Conservation (phyloP, 2,888 invertebrate genomes). For the Esperia sulphurella region DNA sequence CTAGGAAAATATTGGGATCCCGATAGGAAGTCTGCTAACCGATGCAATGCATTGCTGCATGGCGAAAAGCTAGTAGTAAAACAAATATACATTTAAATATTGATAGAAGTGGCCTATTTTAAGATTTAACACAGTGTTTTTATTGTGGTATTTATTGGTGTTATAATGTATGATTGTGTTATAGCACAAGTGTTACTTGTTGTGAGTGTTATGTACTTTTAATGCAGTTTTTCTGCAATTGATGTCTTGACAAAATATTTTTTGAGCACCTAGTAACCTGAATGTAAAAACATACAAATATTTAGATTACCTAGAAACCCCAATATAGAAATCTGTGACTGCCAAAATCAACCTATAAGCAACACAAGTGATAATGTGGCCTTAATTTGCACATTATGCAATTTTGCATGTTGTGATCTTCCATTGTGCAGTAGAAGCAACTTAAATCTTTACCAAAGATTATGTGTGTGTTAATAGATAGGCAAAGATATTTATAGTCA, state of each 20-base stretch:
- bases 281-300: neutral
- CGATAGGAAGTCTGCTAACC: too few relatives aligned
- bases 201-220: constrained; percentile 8
- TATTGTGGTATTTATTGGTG: neutral
- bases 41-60: too few relatives aligned
- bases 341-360: constrained; percentile 1
- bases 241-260: constrained; percentile 1
- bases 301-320: neutral
- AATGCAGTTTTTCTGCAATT: constrained; percentile 18
- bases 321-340: neutral
- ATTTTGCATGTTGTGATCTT: constrained; percentile 42
- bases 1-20: too few relatives aligned
- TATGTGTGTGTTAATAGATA: neutral
- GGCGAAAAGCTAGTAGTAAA: too few relatives aligned
- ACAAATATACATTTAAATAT: too few relatives aligned
- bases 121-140: neutral
- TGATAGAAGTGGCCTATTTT: neutral
- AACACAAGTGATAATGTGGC: constrained; percentile 64
- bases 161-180: too few relatives aligned
- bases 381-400: constrained; percentile 48
- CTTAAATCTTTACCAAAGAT: neutral
- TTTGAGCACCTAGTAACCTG: too few relatives aligned
- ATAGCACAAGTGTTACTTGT: constrained; percentile 2
- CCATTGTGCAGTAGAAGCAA: constrained; percentile 47
- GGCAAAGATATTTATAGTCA: too few relatives aligned